Conservation (phyloP, 2,888 invertebrate species). For the Pristionchus fissidentatus region DNA sequence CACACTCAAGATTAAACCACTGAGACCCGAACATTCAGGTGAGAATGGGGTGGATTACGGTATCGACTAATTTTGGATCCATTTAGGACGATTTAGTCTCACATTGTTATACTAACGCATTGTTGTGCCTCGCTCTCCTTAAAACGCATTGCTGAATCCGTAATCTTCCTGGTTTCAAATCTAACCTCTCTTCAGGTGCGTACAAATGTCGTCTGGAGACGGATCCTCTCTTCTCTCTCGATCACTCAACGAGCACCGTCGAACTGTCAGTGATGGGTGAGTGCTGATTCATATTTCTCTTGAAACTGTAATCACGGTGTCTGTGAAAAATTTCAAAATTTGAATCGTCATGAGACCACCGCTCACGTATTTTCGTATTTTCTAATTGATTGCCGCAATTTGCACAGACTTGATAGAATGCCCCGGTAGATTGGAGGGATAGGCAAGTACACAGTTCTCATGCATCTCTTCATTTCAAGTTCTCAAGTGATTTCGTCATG, state of each 20-base stretch:
- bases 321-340: no score
- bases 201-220: slow-evolving; percentile 72
- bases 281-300: slow-evolving; percentile 48
- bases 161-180: not conserved
- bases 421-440: no score
- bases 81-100: not conserved
- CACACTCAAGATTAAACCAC: slow-evolving; percentile 64
- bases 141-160: not conserved
- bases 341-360: no score
- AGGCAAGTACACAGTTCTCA: no score
- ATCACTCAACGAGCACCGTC: slow-evolving; percentile 57
- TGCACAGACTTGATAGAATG: no score
- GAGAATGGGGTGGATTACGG: not conserved
- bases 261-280: slow-evolving; percentile 71
- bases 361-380: no score
- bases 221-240: slow-evolving; percentile 71
- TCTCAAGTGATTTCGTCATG: no score
- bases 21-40: slow-evolving; percentile 70
- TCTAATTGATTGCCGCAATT: no score
- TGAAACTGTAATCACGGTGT: no score
- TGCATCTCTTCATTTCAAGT: no score
- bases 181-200: slow-evolving; percentile 43
- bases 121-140: not conserved
- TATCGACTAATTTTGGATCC: not conserved
- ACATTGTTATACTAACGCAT: no score